Evolutionary conservation across 1,140 invertebrate genomes (phyloP).

Genomic region (Drosophila hydei): DNA sequence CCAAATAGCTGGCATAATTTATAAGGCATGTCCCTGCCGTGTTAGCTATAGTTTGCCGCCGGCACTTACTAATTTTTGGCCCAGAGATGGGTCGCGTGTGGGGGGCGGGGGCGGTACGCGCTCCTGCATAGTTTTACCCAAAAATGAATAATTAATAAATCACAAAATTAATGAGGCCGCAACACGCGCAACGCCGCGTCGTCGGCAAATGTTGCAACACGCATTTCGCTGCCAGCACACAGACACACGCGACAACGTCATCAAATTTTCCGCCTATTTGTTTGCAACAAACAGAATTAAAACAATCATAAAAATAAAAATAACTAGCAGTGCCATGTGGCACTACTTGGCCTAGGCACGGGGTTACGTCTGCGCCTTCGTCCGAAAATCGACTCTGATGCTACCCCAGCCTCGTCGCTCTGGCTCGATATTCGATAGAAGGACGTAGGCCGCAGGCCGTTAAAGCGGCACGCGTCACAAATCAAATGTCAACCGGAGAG

Average conservation of each 20-base stretch:
- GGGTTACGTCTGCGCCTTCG: background rate
- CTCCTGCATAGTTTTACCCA: constrained; percentile 33
- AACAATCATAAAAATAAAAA: constrained; percentile 77
- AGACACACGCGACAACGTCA: constrained; percentile 34
- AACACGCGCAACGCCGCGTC: constrained; percentile 53
- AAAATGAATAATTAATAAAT: constrained; percentile 78
- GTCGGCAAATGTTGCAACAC: constrained; percentile 57
- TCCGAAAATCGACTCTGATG: constrained; percentile 8
- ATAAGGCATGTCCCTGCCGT: constrained; percentile 8
- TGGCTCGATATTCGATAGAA: background rate
- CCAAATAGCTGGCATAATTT: constrained; percentile 16
- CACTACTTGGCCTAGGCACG: constrained; percentile 34
- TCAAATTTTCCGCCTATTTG: constrained; percentile 79
- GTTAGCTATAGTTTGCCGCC: background rate
- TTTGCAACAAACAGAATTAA: constrained; percentile 79
- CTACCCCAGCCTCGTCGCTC: background rate
- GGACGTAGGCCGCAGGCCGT: constrained; percentile 34
- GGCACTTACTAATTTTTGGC: constrained; percentile 16
- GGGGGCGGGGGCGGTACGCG: constrained; percentile 9
- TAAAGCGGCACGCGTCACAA: constrained; percentile 76
- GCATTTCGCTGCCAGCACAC: constrained; percentile 1
- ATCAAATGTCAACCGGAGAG: constrained; percentile 69
- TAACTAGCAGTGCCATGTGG: constrained; percentile 58
- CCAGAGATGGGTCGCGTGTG: background rate
- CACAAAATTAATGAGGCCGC: constrained; percentile 78